These are phyloP conservation scores for Vannuccia rotundouncinata DNA, from an alignment of 2,888 invertebrate species.

Conservation along the genomic window DNA sequence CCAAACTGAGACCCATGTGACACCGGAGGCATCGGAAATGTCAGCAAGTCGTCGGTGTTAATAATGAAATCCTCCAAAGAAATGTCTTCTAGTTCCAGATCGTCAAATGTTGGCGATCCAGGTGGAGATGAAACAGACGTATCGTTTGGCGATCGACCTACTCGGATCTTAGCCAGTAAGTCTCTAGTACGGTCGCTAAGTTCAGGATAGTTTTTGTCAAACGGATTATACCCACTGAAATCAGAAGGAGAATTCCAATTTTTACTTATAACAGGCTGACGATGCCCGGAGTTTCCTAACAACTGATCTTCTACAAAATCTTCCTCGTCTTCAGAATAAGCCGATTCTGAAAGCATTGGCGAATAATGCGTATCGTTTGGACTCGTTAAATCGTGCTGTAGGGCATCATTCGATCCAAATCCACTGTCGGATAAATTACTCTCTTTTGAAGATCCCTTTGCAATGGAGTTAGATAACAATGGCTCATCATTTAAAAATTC, in stretches of 20 bases:
- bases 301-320: not conserved
- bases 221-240: conserved; percentile 1
- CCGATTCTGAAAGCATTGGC: conserved; percentile 5
- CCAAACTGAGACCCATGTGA: conserved; percentile 8
- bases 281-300: not conserved
- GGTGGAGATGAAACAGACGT: not conserved
- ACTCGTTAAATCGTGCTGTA: not conserved
- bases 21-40: not conserved
- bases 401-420: not conserved
- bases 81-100: not conserved
- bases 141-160: not conserved
- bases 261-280: not conserved
- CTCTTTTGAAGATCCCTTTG: not conserved
- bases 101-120: not conserved
- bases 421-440: not conserved
- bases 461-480: not conserved
- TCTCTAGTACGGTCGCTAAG: not conserved
- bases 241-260: not conserved
- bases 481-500: not conserved
- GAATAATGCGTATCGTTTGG: not conserved
- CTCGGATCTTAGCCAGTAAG: not conserved
- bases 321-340: conserved; percentile 3
- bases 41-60: not conserved
- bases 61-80: not conserved
- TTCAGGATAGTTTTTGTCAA: conserved; percentile 1